phyloP scores from a whole-genome alignment of 2,888 invertebrate species.

The Troides oblongomaculatus region DNA sequence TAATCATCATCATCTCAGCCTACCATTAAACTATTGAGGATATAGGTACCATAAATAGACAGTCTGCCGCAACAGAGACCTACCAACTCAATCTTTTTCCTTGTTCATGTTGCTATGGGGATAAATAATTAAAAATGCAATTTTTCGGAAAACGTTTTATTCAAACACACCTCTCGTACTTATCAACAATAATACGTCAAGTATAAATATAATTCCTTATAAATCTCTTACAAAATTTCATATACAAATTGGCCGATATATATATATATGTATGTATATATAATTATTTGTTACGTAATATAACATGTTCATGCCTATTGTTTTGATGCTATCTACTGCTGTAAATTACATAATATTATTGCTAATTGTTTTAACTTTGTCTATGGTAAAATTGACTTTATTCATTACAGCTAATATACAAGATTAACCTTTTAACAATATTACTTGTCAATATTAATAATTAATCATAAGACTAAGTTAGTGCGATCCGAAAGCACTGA shows the following conservation, averaged over 20 bases:
- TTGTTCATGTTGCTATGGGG: background rate
- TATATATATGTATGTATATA: background rate
- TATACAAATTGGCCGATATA: constrained; percentile 1
- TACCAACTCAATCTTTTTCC: too few relatives aligned
- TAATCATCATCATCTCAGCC: too few relatives aligned
- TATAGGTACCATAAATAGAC: background rate
- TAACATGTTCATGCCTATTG: background rate
- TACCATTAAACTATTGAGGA: background rate
- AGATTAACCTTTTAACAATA: background rate
- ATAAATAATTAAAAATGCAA: background rate
- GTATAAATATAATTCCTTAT: constrained; percentile 7
- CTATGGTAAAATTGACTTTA: background rate
- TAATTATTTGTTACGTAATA: background rate
- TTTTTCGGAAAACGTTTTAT: constrained; percentile 13
- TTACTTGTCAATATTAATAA: background rate
- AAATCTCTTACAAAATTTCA: constrained; percentile 7
- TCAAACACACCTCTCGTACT: background rate
- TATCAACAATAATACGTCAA: constrained; percentile 4
- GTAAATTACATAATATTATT: background rate
- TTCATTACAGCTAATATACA: background rate
- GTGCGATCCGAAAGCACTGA: background rate
- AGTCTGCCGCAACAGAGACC: too few relatives aligned
- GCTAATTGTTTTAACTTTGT: background rate
- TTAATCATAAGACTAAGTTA: background rate
- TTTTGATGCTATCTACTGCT: too few relatives aligned